phyloP scores from a whole-genome alignment of 1,140 invertebrate species.

The Drosophila carrolli region DNA sequence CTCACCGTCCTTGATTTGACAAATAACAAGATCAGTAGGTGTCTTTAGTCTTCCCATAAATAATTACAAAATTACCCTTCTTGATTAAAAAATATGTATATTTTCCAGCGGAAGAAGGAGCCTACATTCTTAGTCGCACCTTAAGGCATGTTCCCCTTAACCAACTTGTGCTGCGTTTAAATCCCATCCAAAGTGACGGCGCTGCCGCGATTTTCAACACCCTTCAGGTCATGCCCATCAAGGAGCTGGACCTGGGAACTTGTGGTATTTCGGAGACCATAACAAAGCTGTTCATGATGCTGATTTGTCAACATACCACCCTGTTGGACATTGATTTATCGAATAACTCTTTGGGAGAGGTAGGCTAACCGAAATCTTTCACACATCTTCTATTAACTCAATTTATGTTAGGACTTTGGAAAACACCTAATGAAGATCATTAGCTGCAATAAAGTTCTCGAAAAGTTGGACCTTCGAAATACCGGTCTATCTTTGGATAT shows the following conservation, averaged over 20 bases:
- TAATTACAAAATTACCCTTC: no score
- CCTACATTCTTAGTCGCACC: slow-evolving; percentile 69
- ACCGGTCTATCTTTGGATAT: slow-evolving; percentile 59
- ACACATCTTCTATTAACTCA: not conserved
- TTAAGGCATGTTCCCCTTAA: slow-evolving; percentile 56
- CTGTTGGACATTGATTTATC: slow-evolving; percentile 71
- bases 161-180: slow-evolving; percentile 69
- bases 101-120: slow-evolving; percentile 75
- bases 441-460: slow-evolving; percentile 66
- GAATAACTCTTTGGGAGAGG: slow-evolving; percentile 73
- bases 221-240: slow-evolving; percentile 65
- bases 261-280: slow-evolving; percentile 69
- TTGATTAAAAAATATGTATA: not conserved
- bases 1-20: slow-evolving; percentile 76
- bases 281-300: slow-evolving; percentile 75
- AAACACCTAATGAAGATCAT: slow-evolving; percentile 70
- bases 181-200: slow-evolving; percentile 81
- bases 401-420: slow-evolving; percentile 62
- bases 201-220: slow-evolving; percentile 78
- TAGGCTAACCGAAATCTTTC: not conserved
- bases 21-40: slow-evolving; percentile 83
- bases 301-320: slow-evolving; percentile 68
- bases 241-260: slow-evolving; percentile 60
- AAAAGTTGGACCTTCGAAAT: slow-evolving; percentile 73
- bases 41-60: no score